Conservation (phyloP, 2,888 invertebrate genomes). For the Isoperla grammatica region DNA sequence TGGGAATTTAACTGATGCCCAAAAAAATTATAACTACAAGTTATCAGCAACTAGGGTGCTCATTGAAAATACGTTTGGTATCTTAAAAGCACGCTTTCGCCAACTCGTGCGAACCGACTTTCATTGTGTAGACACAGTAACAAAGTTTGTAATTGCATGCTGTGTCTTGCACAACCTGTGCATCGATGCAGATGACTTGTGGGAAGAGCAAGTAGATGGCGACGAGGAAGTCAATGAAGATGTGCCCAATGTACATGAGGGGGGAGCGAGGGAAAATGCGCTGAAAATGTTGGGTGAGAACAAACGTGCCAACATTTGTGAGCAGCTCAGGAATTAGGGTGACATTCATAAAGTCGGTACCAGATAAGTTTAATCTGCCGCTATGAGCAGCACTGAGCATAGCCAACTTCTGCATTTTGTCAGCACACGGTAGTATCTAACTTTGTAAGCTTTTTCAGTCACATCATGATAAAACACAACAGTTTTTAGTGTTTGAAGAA, state of each 20-base stretch:
- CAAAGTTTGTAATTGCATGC: slow-evolving; percentile 35
- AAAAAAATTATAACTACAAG: slow-evolving; percentile 36
- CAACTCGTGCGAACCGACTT: not conserved
- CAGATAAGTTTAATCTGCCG: too few relatives aligned
- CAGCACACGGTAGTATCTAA: too few relatives aligned
- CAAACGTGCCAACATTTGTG: too few relatives aligned
- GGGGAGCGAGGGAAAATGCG: too few relatives aligned
- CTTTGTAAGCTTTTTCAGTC: too few relatives aligned
- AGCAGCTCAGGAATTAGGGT: too few relatives aligned
- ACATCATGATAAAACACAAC: too few relatives aligned
- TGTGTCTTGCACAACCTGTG: slow-evolving; percentile 37
- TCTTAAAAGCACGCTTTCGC: slow-evolving; percentile 33
- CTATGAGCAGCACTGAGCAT: too few relatives aligned
- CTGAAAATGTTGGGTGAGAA: too few relatives aligned
- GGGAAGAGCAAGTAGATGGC: not conserved
- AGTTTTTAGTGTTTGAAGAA: too few relatives aligned
- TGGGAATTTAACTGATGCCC: slow-evolving; percentile 34
- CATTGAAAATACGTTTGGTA: slow-evolving; percentile 38
- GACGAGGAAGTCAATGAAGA: not conserved
- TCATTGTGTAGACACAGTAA: not conserved
- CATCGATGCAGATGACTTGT: slow-evolving; percentile 31
- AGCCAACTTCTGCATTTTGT: too few relatives aligned
- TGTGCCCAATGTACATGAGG: not conserved
- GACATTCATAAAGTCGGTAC: too few relatives aligned
- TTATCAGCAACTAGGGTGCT: slow-evolving; percentile 33